Percentiles rank a stretch among this genome's conserved stretches.
Evolutionary conservation across 1,140 invertebrate species (phyloP).

Genomic region (Sesamia nonagrioides): DNA sequence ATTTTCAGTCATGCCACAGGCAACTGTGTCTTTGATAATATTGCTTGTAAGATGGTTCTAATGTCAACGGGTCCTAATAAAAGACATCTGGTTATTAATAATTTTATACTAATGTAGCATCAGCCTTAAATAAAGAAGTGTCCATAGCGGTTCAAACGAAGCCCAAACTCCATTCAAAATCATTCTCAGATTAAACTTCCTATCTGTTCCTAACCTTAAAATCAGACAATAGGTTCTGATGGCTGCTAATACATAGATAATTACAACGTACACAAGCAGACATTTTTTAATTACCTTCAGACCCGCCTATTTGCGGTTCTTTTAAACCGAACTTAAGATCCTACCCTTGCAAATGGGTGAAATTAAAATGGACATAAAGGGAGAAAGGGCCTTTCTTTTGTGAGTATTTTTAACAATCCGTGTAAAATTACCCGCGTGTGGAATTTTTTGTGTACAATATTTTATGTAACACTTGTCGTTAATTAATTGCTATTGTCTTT

Average conservation of each 20-base stretch:
- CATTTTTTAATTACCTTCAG: conserved; percentile 14
- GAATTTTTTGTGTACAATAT: neutral
- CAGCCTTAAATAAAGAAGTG: no score
- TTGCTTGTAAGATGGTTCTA: neutral
- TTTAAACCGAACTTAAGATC: conserved; percentile 7
- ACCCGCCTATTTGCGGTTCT: conserved; percentile 6
- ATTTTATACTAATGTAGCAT: neutral
- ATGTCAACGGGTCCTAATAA: no score
- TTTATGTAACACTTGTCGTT: conserved; percentile 3
- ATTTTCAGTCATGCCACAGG: neutral
- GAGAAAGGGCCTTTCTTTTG: neutral
- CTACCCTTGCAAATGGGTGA: conserved; percentile 14
- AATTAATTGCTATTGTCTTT: conserved; percentile 25
- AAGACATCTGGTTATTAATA: no score
- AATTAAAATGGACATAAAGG: conserved; percentile 13
- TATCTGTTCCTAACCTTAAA: neutral
- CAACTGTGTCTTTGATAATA: neutral
- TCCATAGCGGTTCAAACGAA: no score
- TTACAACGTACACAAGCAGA: neutral
- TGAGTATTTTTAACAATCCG: conserved; percentile 6
- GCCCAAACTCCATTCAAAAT: no score
- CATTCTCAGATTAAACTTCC: neutral
- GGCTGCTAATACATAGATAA: neutral
- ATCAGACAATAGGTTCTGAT: neutral
- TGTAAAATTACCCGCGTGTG: conserved; percentile 11